These are phyloP conservation scores for Tetrao urogallus DNA, from an alignment of 2,113 vertebrate species.

Conservation along the genomic window DNA sequence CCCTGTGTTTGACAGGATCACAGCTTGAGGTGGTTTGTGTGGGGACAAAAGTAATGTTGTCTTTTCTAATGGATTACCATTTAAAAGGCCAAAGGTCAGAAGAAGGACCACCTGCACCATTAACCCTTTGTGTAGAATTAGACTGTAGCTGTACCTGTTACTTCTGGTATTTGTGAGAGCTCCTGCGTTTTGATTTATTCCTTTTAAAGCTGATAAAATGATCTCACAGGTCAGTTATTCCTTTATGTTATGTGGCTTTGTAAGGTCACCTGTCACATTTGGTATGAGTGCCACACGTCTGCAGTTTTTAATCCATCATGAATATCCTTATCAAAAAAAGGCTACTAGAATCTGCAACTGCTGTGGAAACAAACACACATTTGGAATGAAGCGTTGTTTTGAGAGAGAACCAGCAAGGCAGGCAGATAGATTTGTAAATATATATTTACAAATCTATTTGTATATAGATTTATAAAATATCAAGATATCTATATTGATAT, in stretches of 20 bases:
- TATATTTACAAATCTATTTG: too few relatives aligned
- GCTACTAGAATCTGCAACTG: background rate
- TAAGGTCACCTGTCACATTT: background rate
- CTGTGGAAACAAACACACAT: background rate
- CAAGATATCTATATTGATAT: background rate
- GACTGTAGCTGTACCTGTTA: background rate
- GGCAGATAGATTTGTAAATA: background rate
- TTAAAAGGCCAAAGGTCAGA: conserved; percentile 62
- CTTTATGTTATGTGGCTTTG: background rate
- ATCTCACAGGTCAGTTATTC: background rate
- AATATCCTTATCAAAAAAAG: background rate
- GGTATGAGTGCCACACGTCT: background rate
- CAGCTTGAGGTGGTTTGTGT: conserved; percentile 62
- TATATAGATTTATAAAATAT: too few relatives aligned
- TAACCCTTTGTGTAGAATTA: background rate
- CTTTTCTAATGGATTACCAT: conserved; percentile 50
- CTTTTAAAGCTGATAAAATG: background rate
- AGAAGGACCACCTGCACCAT: conserved; percentile 60
- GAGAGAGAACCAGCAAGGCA: background rate
- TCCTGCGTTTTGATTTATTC: background rate
- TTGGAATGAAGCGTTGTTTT: background rate
- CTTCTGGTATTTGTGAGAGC: background rate
- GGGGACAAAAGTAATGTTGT: conserved; percentile 55
- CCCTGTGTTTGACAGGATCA: conserved; percentile 46
- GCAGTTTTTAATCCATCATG: background rate